phyloP scores from a whole-genome alignment of 2,888 invertebrate genomes.

The Oscheius onirici region DNA sequence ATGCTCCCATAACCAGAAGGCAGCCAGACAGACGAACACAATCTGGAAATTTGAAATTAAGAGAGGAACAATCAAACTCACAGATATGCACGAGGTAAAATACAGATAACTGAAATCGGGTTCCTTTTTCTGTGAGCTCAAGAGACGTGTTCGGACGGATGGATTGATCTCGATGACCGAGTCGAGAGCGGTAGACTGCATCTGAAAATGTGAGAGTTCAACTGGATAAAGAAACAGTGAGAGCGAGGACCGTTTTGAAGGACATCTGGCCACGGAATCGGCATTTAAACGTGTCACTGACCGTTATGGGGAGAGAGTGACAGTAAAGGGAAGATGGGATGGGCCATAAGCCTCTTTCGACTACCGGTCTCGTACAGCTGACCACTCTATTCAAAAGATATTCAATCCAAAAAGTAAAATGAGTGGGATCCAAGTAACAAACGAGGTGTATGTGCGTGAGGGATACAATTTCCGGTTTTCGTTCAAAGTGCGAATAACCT shows the following conservation, averaged over 20 bases:
- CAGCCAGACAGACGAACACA: slow-evolving; percentile 13
- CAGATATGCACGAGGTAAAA: slow-evolving; percentile 8
- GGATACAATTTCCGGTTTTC: not conserved
- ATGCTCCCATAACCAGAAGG: slow-evolving; percentile 24
- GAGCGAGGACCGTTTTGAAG: not conserved
- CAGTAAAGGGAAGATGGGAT: not conserved
- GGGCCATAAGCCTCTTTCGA: not conserved
- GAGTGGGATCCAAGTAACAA: not conserved
- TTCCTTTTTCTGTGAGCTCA: slow-evolving; percentile 4
- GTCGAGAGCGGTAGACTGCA: slow-evolving; percentile 13
- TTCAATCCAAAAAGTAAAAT: not conserved
- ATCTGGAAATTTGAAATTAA: slow-evolving; percentile 7
- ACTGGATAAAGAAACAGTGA: not conserved
- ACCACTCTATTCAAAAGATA: not conserved
- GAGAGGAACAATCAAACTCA: too few species aligned
- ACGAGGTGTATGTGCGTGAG: not conserved
- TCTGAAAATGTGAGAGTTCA: slow-evolving; percentile 4
- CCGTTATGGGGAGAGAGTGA: not conserved
- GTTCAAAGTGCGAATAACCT: not conserved
- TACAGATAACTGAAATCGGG: slow-evolving; percentile 20
- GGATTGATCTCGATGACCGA: slow-evolving; percentile 15
- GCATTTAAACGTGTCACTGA: not conserved
- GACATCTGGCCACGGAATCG: not conserved
- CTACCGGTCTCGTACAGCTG: slow-evolving; percentile 5
- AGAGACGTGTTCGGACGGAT: slow-evolving; percentile 19